A percentile compares a stretch with the other conserved stretches of the same genome.
phyloP scores from a whole-genome alignment of 2,797 vertebrate species.

The Numenius phaeopus region DNA sequence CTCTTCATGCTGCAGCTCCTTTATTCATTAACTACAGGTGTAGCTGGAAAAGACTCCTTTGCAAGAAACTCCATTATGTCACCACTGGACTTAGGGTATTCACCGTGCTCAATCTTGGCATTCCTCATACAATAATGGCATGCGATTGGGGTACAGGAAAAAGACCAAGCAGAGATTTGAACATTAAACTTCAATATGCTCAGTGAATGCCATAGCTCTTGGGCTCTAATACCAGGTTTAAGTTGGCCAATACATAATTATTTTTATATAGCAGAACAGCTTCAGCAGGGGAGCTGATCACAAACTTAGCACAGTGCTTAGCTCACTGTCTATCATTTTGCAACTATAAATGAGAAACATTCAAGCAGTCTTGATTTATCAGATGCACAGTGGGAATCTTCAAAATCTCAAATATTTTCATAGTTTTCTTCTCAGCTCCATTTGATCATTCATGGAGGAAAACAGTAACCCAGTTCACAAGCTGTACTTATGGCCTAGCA shows the following conservation, averaged over 20 bases:
- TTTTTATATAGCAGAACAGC: not conserved
- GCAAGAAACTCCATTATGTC: not conserved
- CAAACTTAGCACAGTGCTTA: not conserved
- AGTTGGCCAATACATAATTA: not conserved
- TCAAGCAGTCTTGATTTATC: not conserved
- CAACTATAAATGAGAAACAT: not conserved
- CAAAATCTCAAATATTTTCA: not conserved
- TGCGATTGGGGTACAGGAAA: not conserved
- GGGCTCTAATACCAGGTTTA: not conserved
- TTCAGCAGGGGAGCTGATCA: not conserved
- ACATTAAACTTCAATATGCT: not conserved
- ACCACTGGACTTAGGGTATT: not conserved
- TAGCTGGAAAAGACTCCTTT: not conserved
- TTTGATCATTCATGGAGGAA: not conserved
- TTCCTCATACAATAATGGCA: not conserved
- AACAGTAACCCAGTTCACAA: constrained; percentile 4
- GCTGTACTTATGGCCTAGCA: not conserved
- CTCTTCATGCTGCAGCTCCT: not conserved
- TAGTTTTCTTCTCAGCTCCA: not conserved
- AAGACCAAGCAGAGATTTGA: not conserved
- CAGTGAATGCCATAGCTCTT: not conserved
- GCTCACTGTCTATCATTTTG: not conserved
- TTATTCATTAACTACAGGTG: not conserved
- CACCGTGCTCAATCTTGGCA: not conserved
- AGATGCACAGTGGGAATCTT: not conserved